Percentiles rank a stretch among this genome's conserved stretches.
phyloP scores from a whole-genome alignment of 2,797 vertebrate species.

The Scolopax bukidnonensis region DNA sequence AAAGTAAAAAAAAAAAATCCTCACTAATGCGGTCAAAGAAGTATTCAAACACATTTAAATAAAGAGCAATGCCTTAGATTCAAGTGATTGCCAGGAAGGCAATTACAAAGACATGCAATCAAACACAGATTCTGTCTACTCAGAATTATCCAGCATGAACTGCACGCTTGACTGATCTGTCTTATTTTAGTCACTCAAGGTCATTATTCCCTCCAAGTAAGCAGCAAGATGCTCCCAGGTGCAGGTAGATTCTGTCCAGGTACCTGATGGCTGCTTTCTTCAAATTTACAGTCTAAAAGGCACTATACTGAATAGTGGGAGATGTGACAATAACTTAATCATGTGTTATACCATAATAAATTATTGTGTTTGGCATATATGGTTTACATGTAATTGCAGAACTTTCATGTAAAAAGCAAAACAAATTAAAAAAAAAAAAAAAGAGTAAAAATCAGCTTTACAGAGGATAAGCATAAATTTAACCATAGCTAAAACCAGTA shows the following conservation, averaged over 20 bases:
- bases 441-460: background rate
- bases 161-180: background rate
- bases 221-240: background rate
- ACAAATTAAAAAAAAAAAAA: accelerated
- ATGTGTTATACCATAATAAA: background rate
- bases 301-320: background rate
- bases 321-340: background rate
- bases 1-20: background rate
- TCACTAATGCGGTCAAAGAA: background rate
- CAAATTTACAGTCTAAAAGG: background rate
- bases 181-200: background rate
- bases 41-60: background rate
- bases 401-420: background rate
- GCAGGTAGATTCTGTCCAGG: background rate
- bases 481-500: background rate
- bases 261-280: background rate
- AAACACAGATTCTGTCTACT: background rate
- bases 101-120: background rate
- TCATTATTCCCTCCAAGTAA: background rate
- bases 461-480: background rate
- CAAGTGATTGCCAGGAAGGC: background rate
- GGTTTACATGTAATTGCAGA: background rate
- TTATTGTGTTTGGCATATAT: background rate
- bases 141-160: background rate
- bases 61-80: background rate